A percentile compares a stretch with the other conserved stretches of the same genome.
phyloP scores from a whole-genome alignment of 2,888 invertebrate genomes.

The Saturnia japonica region DNA sequence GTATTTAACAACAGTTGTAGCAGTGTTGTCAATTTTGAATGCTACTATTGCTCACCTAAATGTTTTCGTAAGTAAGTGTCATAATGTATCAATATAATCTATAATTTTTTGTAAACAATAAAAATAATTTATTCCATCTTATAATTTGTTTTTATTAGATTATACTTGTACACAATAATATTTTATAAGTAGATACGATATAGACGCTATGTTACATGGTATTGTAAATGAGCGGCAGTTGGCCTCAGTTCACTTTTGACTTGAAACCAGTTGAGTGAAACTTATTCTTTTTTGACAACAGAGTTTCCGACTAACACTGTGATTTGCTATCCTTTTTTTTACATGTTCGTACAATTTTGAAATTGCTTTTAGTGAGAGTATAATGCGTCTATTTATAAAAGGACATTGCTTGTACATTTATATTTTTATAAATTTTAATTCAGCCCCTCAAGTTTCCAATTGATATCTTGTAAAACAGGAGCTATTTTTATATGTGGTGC shows the following conservation, averaged over 20 bases:
- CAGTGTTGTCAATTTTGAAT: constrained; percentile 77
- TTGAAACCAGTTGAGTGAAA: too few relatives aligned
- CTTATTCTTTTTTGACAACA: too few relatives aligned
- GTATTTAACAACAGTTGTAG: constrained; percentile 60
- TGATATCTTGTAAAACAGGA: constrained; percentile 78
- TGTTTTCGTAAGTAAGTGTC: constrained; percentile 56
- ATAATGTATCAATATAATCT: constrained; percentile 11
- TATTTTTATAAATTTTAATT: constrained; percentile 38
- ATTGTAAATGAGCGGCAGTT: too few relatives aligned
- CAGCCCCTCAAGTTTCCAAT: constrained; percentile 81
- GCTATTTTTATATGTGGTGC: constrained; percentile 83
- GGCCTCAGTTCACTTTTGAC: too few relatives aligned
- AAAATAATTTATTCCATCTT: constrained; percentile 8
- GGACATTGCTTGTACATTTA: constrained; percentile 25
- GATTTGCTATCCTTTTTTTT: too few relatives aligned
- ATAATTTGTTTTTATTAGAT: constrained; percentile 10
- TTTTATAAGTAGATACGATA: too few relatives aligned
- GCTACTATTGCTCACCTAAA: constrained; percentile 82
- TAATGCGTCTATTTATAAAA: too few relatives aligned
- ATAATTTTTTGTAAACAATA: constrained; percentile 7
- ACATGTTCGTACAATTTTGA: constrained; percentile 8
- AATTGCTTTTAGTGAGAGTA: too few relatives aligned
- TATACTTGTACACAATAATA: too few relatives aligned
- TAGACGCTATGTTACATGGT: too few relatives aligned
- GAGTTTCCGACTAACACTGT: too few relatives aligned